Percentiles rank a stretch among this genome's conserved stretches.
Evolutionary conservation across 2,888 invertebrate species (phyloP).

Genomic region (Diarsia mendica): DNA sequence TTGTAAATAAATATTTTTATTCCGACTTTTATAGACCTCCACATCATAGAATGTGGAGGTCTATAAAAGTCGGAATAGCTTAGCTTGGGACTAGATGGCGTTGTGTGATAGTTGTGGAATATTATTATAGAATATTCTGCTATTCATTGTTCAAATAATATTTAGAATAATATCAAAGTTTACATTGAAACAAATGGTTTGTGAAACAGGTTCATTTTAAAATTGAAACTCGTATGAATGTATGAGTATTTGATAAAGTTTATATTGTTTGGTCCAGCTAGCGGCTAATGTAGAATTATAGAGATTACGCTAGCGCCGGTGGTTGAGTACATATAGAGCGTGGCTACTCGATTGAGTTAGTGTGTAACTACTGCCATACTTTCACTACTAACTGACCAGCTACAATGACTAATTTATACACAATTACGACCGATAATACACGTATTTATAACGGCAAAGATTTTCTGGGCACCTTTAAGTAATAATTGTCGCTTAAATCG

Average conservation of each 20-base stretch:
- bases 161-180: background rate
- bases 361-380: slow-evolving; percentile 13
- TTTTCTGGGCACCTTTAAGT: background rate
- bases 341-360: slow-evolving; percentile 14
- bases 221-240: background rate
- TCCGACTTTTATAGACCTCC: too few relatives aligned
- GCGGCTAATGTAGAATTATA: background rate
- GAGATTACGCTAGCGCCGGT: slow-evolving; percentile 8
- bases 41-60: too few relatives aligned
- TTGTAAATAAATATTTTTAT: background rate
- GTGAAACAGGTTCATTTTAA: background rate
- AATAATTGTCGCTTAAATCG: background rate
- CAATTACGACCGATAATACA: background rate
- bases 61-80: too few relatives aligned
- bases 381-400: slow-evolving; percentile 30
- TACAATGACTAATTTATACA: slow-evolving; percentile 26
- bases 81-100: too few relatives aligned
- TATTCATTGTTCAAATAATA: background rate
- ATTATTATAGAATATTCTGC: background rate
- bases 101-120: too few relatives aligned
- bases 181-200: background rate
- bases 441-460: background rate
- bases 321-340: slow-evolving; percentile 38
- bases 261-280: background rate
- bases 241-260: background rate